A percentile compares a stretch with the other conserved stretches of the same genome.
Conservation (phyloP, 53 echinoderm and acorn worm genomes). For the Antedon mediterranea region DNA sequence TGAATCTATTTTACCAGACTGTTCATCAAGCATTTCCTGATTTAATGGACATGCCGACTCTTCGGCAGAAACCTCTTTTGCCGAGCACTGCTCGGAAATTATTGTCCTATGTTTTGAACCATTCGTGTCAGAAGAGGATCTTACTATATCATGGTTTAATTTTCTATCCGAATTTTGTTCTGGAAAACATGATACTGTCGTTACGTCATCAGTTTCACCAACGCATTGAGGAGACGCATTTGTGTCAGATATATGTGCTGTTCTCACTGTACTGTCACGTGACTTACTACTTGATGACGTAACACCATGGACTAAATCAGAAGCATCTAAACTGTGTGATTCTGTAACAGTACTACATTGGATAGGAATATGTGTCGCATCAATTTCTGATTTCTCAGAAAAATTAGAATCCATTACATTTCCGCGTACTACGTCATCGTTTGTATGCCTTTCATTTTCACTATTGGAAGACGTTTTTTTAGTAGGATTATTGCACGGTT, state of each 20-base stretch:
- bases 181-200: too few species aligned
- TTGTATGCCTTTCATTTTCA: not conserved
- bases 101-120: not conserved
- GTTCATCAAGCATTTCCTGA: not conserved
- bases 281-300: not conserved
- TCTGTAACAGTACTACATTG: not conserved
- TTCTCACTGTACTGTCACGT: not conserved
- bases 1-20: not conserved
- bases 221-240: too few species aligned
- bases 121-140: not conserved
- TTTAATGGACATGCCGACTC: not conserved
- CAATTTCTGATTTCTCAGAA: not conserved
- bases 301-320: not conserved
- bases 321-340: too few species aligned
- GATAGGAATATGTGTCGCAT: not conserved
- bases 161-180: too few species aligned
- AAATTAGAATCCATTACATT: not conserved
- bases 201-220: too few species aligned
- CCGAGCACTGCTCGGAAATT: too few species aligned
- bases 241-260: too few species aligned
- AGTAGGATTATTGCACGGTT: not conserved
- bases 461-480: not conserved
- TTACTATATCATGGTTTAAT: too few species aligned
- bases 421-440: not conserved
- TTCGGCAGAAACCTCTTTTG: not conserved